These are phyloP conservation scores for Molossus molossus DNA, from an alignment of 2,797 vertebrate species.

Conservation along the genomic window DNA sequence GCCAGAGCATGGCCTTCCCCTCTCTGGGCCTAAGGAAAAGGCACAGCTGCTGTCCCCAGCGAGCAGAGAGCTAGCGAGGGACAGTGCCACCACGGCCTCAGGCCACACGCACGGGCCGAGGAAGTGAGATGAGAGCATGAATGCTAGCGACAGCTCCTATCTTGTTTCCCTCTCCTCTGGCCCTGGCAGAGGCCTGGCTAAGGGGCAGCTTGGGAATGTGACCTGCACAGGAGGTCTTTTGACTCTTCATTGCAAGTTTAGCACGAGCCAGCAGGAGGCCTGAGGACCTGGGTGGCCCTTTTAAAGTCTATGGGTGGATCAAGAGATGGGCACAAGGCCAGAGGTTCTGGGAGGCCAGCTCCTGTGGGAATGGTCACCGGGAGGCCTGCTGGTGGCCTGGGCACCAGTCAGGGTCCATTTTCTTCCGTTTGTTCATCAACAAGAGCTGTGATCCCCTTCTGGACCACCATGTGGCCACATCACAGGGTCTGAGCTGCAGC, in stretches of 20 bases:
- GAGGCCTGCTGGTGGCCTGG: not conserved
- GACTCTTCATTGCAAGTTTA: not conserved
- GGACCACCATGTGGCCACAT: not conserved
- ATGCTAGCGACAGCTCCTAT: not conserved
- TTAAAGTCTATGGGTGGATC: not conserved
- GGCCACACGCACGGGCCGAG: not conserved
- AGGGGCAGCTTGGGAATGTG: not conserved
- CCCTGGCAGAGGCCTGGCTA: not conserved
- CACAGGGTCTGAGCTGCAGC: not conserved
- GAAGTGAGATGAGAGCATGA: not conserved
- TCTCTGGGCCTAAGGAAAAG: not conserved
- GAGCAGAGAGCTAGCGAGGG: fast-evolving
- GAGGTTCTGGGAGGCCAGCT: not conserved
- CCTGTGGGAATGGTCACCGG: not conserved
- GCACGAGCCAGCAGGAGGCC: not conserved
- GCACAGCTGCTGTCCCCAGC: not conserved
- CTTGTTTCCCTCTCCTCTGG: not conserved
- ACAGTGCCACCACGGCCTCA: not conserved
- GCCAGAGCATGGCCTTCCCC: not conserved
- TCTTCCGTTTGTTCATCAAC: not conserved
- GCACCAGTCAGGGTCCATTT: not conserved
- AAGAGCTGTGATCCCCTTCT: not conserved
- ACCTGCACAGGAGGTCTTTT: not conserved
- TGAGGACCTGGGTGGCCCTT: not conserved
- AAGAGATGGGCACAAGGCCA: not conserved